Evolutionary conservation across 2,888 invertebrate species (phyloP).

Genomic region (Ophraella communa): DNA sequence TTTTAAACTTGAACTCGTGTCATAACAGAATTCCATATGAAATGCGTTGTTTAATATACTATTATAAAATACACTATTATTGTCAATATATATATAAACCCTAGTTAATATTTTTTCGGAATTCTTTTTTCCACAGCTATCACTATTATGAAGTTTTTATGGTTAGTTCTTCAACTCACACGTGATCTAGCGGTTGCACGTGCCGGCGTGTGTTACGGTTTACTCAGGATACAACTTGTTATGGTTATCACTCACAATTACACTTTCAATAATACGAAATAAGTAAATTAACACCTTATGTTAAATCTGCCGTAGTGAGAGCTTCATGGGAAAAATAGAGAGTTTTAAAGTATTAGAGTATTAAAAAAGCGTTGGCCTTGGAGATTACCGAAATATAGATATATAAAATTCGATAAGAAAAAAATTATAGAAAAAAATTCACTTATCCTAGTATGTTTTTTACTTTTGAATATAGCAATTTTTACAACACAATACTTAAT

Average conservation of each 20-base stretch:
- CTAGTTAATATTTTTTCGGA: background rate
- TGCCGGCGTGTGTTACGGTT: constrained; percentile 23
- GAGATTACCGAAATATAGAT: no score
- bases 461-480: no score
- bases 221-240: constrained; percentile 9
- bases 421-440: no score
- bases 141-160: constrained; percentile 6
- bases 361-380: no score
- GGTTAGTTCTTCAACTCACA: constrained; percentile 3
- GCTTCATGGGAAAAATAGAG: background rate
- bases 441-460: no score
- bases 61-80: no score
- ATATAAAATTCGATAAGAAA: no score
- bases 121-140: background rate
- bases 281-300: background rate
- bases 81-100: background rate
- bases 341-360: no score
- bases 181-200: constrained; percentile 2
- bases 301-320: background rate
- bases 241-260: background rate
- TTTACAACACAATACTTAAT: no score
- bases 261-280: background rate
- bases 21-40: no score
- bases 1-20: no score
- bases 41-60: no score